phyloP scores from a whole-genome alignment of 2,113 vertebrate genomes.

The Leptocoma aspasia region DNA sequence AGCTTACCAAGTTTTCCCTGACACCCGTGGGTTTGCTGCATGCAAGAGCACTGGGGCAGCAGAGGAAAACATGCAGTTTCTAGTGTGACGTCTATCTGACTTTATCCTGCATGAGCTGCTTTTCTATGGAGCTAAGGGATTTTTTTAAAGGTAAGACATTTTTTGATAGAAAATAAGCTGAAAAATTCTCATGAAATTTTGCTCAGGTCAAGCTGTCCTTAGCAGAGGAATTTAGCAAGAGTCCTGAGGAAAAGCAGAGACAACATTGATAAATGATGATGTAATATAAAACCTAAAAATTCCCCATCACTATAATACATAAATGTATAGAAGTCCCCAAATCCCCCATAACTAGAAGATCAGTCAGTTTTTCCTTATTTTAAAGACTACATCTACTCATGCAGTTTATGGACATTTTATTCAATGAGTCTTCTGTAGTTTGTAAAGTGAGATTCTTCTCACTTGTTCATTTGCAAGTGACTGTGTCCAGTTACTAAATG shows the following conservation, averaged over 20 bases:
- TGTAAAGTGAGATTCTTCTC: background rate
- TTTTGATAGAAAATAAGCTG: background rate
- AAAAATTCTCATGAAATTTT: background rate
- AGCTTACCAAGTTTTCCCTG: background rate
- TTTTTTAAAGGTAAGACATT: background rate
- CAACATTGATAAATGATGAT: background rate
- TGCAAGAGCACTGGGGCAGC: rapidly evolving
- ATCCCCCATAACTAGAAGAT: background rate
- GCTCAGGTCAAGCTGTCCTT: background rate
- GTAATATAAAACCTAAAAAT: background rate
- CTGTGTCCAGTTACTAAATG: background rate
- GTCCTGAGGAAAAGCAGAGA: background rate
- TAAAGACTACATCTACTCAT: background rate
- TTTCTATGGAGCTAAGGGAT: background rate
- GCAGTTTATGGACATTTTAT: background rate
- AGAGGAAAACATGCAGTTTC: background rate
- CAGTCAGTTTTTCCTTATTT: background rate
- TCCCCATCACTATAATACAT: background rate
- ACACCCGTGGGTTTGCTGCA: rapidly evolving
- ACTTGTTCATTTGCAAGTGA: background rate
- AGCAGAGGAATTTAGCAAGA: background rate
- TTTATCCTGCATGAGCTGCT: background rate
- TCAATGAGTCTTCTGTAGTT: background rate
- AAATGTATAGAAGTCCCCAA: background rate
- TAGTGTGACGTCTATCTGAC: background rate